A percentile compares a stretch with the other conserved stretches of the same genome.
Conservation (phyloP, 1,140 invertebrate species). For the Zaprionus lachaisei region DNA sequence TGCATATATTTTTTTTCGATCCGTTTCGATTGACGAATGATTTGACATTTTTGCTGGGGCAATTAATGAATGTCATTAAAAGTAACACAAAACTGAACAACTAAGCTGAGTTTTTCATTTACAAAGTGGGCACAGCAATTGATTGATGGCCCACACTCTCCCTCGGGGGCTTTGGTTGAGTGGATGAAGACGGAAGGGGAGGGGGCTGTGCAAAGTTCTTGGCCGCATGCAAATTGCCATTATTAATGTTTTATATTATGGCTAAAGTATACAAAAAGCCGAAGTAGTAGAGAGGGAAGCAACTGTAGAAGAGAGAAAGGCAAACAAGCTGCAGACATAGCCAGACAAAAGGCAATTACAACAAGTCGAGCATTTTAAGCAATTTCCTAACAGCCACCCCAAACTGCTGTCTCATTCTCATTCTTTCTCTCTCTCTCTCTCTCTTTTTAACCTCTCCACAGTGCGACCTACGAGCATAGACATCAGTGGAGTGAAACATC, state of each 20-base stretch:
- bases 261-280: constrained; percentile 13
- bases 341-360: constrained; percentile 61
- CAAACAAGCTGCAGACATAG: constrained; percentile 27
- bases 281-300: neutral
- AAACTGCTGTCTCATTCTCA: constrained; percentile 4
- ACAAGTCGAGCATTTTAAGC: constrained; percentile 56
- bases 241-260: constrained; percentile 66
- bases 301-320: constrained; percentile 4
- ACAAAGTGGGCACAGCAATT: constrained; percentile 49
- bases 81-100: constrained; percentile 55
- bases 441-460: constrained; percentile 73
- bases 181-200: neutral
- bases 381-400: constrained; percentile 67
- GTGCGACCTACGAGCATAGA: constrained; percentile 91
- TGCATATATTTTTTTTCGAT: constrained; percentile 3
- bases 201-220: constrained; percentile 7
- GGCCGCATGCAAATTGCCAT: constrained; percentile 62
- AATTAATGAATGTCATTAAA: constrained; percentile 66
- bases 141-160: constrained; percentile 45
- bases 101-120: constrained; percentile 61
- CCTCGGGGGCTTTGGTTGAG: neutral
- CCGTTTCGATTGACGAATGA: constrained; percentile 54
- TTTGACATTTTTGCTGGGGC: constrained; percentile 51
- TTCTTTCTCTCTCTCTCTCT: constrained; percentile 8
- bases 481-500: constrained; percentile 89